Evolutionary conservation across 2,888 invertebrate genomes (phyloP).

Genomic region (Elysia crispata): DNA sequence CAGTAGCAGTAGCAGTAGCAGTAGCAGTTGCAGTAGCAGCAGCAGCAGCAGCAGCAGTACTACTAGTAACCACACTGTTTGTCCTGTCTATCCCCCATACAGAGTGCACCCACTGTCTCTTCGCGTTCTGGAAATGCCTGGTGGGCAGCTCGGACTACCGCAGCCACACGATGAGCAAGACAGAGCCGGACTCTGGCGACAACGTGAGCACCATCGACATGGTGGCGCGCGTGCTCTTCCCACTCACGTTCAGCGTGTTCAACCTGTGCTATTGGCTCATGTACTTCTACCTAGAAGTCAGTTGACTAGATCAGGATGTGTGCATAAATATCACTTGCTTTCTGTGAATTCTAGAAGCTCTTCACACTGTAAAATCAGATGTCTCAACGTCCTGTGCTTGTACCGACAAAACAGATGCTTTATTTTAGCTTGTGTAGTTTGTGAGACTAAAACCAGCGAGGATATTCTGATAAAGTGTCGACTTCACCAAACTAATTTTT

Average conservation of each 20-base stretch:
- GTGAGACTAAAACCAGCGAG: too few species aligned
- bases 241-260: conserved; percentile 90
- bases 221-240: conserved; percentile 87
- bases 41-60: not conserved
- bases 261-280: conserved; percentile 90
- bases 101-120: conserved; percentile 42
- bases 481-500: too few species aligned
- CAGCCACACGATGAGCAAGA: conserved; percentile 45
- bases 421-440: too few species aligned
- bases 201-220: conserved; percentile 89
- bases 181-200: conserved; percentile 78
- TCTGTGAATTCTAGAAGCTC: conserved; percentile 12
- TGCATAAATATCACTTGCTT: conserved; percentile 40
- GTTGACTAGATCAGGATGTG: conserved; percentile 39
- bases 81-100: too few species aligned
- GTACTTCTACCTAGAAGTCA: conserved; percentile 58
- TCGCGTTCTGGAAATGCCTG: conserved; percentile 62
- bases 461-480: too few species aligned
- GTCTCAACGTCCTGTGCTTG: too few species aligned
- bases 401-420: too few species aligned
- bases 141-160: conserved; percentile 63
- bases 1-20: not conserved
- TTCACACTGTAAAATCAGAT: too few species aligned
- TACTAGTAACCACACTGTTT: not conserved
- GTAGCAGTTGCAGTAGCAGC: not conserved